Evolutionary conservation across 2,888 invertebrate species (phyloP), one percentile per base, ranked within the genome.

Genomic region (Ganaspis brasiliensis): DNA sequence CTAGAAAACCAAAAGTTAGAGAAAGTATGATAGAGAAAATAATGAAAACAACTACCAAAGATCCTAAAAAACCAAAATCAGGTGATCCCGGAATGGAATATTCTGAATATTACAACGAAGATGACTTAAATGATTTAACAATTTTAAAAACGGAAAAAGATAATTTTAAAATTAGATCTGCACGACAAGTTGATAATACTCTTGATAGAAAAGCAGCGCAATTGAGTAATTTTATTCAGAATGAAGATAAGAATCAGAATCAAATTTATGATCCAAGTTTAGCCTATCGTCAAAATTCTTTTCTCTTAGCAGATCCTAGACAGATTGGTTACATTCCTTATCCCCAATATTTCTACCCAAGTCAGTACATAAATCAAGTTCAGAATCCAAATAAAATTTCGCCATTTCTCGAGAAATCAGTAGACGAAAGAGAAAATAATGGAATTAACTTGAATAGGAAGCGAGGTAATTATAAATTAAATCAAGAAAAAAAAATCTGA

Each of bases 91-190:
- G 81, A 24, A 45, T 82, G 21, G 83, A 86, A 59, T 82, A 85
- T 74, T 84, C 84, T 4, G 83, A 86, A 37, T 86, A 86, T 67
- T 85, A 86, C 26, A 83, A 78, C 79, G 78, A 87, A 26, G 75
- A 80, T 52, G 81, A 85, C 1, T 73, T 31, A 59, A 59, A 59
- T 26, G 59, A 59, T 59, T n/a, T n/a, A n/a, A 24, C 16, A n/a
- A 77, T 72, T 19, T 77, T 77, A 49, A 79, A 82, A 75, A 77
- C 74, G 4, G 16, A 73, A 55, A 12, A 24, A 49, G 19, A 72
- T 1, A 12, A 40, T 37, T 37, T 40, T 26, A 74, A 6, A n/a
- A 77, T 81, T 2, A 78, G 87, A 78, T 75, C 80, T 19, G 16
- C 70, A 45, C 81, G 87, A 1, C 80, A 83, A 75, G 70, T 59